Percentiles rank a stretch among this genome's conserved stretches.
phyloP scores from a whole-genome alignment of 1,140 invertebrate genomes.

The Pseudoatta argentina region DNA sequence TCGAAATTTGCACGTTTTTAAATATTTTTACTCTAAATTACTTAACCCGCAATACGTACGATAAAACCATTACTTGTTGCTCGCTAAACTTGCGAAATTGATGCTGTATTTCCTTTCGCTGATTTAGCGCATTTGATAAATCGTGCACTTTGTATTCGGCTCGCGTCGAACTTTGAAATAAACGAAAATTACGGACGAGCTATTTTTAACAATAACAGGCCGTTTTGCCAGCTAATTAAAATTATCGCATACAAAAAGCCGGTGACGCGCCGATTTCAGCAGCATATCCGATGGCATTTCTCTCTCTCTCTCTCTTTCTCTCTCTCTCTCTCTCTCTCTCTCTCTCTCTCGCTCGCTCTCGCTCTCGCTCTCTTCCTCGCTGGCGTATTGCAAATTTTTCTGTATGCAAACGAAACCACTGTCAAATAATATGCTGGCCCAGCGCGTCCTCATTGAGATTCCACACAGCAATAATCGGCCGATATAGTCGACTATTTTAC shows the following conservation, averaged over 20 bases:
- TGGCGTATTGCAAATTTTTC: constrained; percentile 32
- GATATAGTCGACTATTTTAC: constrained; percentile 72
- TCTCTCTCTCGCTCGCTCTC: background rate
- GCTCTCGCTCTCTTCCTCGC: no score
- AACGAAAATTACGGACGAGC: constrained; percentile 26
- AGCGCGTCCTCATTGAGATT: constrained; percentile 72
- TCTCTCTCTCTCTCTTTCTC: no score
- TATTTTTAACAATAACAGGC: constrained; percentile 53
- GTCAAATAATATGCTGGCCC: constrained; percentile 37
- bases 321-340: background rate
- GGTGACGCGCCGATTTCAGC: constrained; percentile 42
- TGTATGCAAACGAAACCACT: constrained; percentile 47
- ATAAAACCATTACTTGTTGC: constrained; percentile 56
- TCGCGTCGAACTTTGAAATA: constrained; percentile 34
- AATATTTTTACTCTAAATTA: constrained; percentile 22
- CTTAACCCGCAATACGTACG: constrained; percentile 3
- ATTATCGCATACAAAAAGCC: constrained; percentile 51
- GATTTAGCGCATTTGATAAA: constrained; percentile 44
- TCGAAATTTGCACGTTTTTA: constrained; percentile 29
- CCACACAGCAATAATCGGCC: constrained; percentile 74
- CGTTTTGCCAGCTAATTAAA: constrained; percentile 52
- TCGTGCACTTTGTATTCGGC: constrained; percentile 23
- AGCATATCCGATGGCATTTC: constrained; percentile 11
- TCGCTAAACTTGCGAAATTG: constrained; percentile 25
- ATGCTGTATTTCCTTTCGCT: constrained; percentile 32